These are phyloP conservation scores for Pseudomyrmex pallidus DNA, from an alignment of 1,140 invertebrate genomes.

Conservation along the genomic window DNA sequence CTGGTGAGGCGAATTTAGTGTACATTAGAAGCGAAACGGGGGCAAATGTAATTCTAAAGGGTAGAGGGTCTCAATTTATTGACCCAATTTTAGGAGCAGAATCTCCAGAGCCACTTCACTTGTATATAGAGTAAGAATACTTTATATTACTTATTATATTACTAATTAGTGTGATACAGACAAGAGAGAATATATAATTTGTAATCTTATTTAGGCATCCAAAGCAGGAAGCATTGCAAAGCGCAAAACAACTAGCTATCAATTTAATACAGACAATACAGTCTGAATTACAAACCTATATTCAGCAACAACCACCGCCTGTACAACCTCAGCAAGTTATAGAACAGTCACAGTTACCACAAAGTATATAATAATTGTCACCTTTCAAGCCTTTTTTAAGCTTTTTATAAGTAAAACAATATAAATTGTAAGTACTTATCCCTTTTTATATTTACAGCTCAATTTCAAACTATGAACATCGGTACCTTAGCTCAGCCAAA, in stretches of 20 bases:
- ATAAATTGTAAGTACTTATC: conserved; percentile 33
- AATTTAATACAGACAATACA: conserved; percentile 93
- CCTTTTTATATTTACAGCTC: conserved; percentile 74
- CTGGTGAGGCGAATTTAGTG: conserved; percentile 90
- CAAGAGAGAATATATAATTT: conserved; percentile 3
- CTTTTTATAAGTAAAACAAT: conserved; percentile 16
- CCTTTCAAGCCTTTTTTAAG: not conserved
- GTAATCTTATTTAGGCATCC: conserved; percentile 86
- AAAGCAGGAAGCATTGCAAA: conserved; percentile 88
- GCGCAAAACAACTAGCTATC: conserved; percentile 90
- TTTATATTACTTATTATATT: conserved; percentile 17
- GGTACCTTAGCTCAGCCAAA: conserved; percentile 83
- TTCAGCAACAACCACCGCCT: conserved; percentile 86
- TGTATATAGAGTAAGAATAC: conserved; percentile 89
- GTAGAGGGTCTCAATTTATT: conserved; percentile 88
- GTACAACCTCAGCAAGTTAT: conserved; percentile 82
- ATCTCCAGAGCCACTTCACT: conserved; percentile 92
- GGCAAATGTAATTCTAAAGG: conserved; percentile 90
- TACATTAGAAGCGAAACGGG: conserved; percentile 92
- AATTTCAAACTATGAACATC: conserved; percentile 85
- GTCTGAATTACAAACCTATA: conserved; percentile 89
- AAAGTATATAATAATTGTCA: conserved; percentile 72
- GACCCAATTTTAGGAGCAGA: conserved; percentile 88
- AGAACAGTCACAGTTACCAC: conserved; percentile 81
- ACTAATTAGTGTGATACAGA: not conserved